Conservation (phyloP, 2,797 vertebrate species). For the Chlorospingus semifuscus region DNA sequence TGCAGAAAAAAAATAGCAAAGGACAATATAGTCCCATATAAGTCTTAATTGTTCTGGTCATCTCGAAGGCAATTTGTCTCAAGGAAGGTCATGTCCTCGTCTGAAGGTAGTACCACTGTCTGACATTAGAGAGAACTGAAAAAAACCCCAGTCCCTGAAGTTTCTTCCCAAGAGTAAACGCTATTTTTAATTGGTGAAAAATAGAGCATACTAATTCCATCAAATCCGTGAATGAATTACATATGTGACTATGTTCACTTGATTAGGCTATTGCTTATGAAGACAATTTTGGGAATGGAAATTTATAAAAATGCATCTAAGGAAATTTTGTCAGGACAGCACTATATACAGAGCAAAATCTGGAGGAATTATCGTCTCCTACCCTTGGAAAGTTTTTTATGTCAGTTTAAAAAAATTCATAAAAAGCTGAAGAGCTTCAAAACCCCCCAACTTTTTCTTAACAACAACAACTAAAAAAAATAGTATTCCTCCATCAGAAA, state of each 20-base stretch:
- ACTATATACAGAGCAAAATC: not conserved
- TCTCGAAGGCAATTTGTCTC: not conserved
- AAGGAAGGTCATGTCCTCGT: not conserved
- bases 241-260: slow-evolving; percentile 52
- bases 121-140: not conserved
- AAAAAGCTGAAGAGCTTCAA: not conserved
- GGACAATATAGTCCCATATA: not conserved
- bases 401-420: not conserved
- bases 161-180: slow-evolving; percentile 51
- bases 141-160: not conserved
- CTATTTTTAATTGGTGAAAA: slow-evolving; percentile 58
- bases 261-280: slow-evolving; percentile 49
- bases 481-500: not conserved
- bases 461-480: not conserved
- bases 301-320: not conserved
- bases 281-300: not conserved
- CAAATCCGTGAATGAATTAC: slow-evolving; percentile 59
- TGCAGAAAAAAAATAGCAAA: not conserved
- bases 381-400: not conserved
- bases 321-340: not conserved
- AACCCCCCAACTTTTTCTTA: not conserved
- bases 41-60: not conserved
- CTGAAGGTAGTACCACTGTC: not conserved
- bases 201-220: slow-evolving; percentile 66
- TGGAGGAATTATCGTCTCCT: not conserved